A percentile compares a stretch with the other conserved stretches of the same genome.
These are phyloP conservation scores for Pegea sp. DNA, from an alignment of 23 tunicate species.

Conservation along the genomic window DNA sequence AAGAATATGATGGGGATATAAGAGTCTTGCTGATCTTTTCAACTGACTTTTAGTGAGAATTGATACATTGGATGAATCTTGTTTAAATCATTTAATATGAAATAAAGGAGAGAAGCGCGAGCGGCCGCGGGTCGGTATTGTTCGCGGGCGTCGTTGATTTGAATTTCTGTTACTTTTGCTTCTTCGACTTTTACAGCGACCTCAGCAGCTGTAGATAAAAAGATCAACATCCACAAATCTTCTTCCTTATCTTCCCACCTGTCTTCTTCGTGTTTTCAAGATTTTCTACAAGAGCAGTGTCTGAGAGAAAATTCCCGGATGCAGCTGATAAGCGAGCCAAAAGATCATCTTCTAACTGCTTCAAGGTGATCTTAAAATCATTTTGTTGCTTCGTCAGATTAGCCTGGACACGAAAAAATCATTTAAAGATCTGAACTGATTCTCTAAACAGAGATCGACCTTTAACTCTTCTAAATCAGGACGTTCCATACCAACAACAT, in stretches of 20 bases:
- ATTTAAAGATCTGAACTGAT: neutral
- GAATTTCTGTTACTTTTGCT: constrained; percentile 72
- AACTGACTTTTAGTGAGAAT: constrained; percentile 82
- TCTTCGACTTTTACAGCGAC: constrained; percentile 79
- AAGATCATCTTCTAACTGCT: constrained; percentile 78
- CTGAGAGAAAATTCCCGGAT: constrained; percentile 92
- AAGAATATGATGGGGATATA: too few relatives aligned
- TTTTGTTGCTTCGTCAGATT: constrained; percentile 90
- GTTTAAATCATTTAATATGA: constrained; percentile 84
- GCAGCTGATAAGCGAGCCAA: constrained; percentile 87
- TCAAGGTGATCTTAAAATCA: constrained; percentile 92
- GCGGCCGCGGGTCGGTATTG: constrained; percentile 95
- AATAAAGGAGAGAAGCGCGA: constrained; percentile 82
- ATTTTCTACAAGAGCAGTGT: constrained; percentile 89
- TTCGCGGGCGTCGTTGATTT: constrained; percentile 93
- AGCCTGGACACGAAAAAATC: constrained; percentile 13
- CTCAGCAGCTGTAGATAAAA: constrained; percentile 50
- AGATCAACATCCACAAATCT: too few relatives aligned
- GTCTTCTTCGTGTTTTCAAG: constrained; percentile 91
- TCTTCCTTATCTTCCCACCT: constrained; percentile 23
- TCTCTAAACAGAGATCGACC: constrained; percentile 10
- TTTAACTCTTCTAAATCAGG: constrained; percentile 88
- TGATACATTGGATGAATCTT: constrained; percentile 98
- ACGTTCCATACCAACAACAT: constrained; percentile 89
- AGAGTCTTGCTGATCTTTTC: too few relatives aligned